Evolutionary conservation across 2,113 vertebrate species (phyloP), one percentile per base, ranked within the genome.

Genomic region (Plecturocebus donacophilus): DNA sequence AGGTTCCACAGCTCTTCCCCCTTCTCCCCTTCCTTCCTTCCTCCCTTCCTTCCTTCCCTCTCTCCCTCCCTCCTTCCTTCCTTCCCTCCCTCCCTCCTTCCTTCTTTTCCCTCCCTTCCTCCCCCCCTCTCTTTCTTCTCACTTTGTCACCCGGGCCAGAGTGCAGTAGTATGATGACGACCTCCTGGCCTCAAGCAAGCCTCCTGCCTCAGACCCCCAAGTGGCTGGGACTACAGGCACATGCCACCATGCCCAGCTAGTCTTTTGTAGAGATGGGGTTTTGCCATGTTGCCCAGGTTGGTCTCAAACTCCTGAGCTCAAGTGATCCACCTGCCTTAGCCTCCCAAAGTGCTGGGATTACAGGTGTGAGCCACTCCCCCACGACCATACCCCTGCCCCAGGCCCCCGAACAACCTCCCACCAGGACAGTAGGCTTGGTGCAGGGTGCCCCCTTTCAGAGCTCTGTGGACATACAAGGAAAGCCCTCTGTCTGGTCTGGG

Each of bases 381-480:
- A 6, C 61, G 12, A 64, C 12, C 27, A 27, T 64, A 27, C 17
- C 9, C 8, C 56, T 52, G 11, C 30, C 54, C 66, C 32, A 73
- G 40, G 20, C 23, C 45, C 42, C 42, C 11, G 23, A 27, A 5
- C 11, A 2, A 16, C 19, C 1, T 40, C 52, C 38, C 19, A 5
- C 30, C 10, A 61, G 47, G 56, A 13, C 19, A 35, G 68, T 35
- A 17, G 20, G 73, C 8, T 0, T 23, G n/a, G 38, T 5, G 1
- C 16, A 30, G 64, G 20, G 16, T 4, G 20, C 16, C 52, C 68
- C 52, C 75, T 80, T 42, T 40, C 16, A 27, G 40, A 79, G 20
- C 64, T 25, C 20, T 25, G 10, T 4, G 2, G 58, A 23, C 0
- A 4, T 21, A 6, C 12, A 0, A 21, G 20, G 32, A 25, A 40